These are phyloP conservation scores for Auanema freiburgensis DNA, from an alignment of 2,888 invertebrate genomes.

Conservation along the genomic window DNA sequence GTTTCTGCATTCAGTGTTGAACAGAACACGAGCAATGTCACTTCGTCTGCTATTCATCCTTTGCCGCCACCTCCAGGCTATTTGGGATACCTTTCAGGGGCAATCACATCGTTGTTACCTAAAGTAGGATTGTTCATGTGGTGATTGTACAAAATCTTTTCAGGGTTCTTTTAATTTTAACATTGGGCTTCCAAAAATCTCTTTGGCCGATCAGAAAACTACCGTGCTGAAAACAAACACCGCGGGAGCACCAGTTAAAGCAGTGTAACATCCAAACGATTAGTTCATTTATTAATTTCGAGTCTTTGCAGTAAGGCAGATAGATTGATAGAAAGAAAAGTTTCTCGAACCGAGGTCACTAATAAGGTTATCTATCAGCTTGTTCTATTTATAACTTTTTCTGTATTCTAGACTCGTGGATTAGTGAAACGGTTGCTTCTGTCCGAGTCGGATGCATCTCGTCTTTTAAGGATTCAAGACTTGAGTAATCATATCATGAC, in stretches of 20 bases:
- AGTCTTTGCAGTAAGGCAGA: conserved; percentile 13
- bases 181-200: too few species aligned
- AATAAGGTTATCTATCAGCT: conserved; percentile 7
- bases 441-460: conserved; percentile 39
- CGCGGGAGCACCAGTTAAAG: conserved; percentile 1
- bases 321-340: conserved; percentile 34
- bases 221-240: not conserved
- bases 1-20: not conserved
- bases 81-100: conserved; percentile 8
- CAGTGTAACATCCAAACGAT: conserved; percentile 1
- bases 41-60: not conserved
- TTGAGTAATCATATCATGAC: conserved; percentile 50
- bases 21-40: not conserved
- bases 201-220: not conserved
- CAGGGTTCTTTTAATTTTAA: conserved; percentile 2
- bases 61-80: conserved; percentile 6
- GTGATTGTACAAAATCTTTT: not conserved
- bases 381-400: not conserved
- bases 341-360: conserved; percentile 47
- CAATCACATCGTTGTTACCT: conserved; percentile 6
- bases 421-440: conserved; percentile 40
- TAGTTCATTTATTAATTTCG: not conserved
- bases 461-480: conserved; percentile 37
- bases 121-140: not conserved
- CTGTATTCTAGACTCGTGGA: conserved; percentile 42